These are phyloP conservation scores for Montipora foliosa DNA, from an alignment of 64 coral and sea anemone species.

Conservation along the genomic window DNA sequence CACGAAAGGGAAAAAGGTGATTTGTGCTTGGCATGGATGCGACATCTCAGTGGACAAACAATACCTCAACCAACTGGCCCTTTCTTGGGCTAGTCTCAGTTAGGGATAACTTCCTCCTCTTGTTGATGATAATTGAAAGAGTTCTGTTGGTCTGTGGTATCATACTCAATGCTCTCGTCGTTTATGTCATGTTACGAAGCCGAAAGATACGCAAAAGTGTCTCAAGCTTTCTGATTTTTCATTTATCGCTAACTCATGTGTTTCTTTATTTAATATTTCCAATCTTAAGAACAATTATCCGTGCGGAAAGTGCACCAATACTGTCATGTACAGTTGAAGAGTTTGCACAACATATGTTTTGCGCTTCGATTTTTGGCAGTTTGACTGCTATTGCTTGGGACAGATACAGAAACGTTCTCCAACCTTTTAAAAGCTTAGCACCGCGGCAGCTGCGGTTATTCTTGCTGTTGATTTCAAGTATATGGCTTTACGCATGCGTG, in stretches of 20 bases:
- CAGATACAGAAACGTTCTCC: conserved; percentile 5
- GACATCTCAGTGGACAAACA: too few species aligned
- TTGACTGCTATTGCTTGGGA: conserved; percentile 11
- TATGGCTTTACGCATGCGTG: conserved; percentile 1
- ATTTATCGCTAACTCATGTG: conserved; percentile 13
- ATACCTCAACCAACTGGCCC: too few species aligned
- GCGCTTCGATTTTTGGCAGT: neutral
- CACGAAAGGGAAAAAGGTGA: too few species aligned
- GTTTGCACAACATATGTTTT: neutral
- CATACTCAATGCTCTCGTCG: neutral
- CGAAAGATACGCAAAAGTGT: neutral
- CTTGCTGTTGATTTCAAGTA: neutral
- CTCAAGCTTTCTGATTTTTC: conserved; percentile 32
- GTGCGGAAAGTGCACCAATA: neutral
- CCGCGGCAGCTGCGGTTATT: neutral
- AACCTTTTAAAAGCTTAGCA: conserved; percentile 11
- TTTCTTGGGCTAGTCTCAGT: too few species aligned
- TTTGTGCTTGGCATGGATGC: too few species aligned
- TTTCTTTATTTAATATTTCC: neutral
- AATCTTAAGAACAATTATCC: neutral
- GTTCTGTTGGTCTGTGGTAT: neutral
- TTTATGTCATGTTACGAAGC: conserved; percentile 21
- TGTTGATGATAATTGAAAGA: neutral
- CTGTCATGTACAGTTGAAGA: neutral
- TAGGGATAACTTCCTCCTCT: too few species aligned